phyloP scores from a whole-genome alignment of 2,797 vertebrate genomes.

The Ataeniobius toweri region DNA sequence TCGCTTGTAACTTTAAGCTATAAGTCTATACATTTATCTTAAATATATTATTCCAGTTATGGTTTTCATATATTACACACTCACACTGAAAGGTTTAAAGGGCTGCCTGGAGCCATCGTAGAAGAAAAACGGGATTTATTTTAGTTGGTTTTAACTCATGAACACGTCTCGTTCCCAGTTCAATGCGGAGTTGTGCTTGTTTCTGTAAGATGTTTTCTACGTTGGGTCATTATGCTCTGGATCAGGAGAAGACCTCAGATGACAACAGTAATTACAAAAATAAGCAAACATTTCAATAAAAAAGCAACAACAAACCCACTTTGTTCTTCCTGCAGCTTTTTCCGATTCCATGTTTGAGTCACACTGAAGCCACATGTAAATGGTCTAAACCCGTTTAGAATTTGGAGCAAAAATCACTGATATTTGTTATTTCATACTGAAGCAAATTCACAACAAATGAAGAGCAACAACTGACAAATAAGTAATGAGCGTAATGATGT shows the following conservation, averaged over 20 bases:
- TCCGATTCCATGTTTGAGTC: not conserved
- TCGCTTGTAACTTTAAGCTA: not conserved
- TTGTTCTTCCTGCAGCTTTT: not conserved
- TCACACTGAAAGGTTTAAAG: not conserved
- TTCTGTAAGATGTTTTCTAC: not conserved
- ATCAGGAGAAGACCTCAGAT: no score
- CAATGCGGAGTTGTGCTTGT: slow-evolving; percentile 1
- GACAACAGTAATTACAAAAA: no score
- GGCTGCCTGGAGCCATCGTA: no score
- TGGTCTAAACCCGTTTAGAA: slow-evolving; percentile 13
- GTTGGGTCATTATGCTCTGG: no score
- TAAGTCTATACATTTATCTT: not conserved
- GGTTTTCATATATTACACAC: no score
- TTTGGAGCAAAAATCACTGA: not conserved
- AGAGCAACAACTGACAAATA: slow-evolving; percentile 25
- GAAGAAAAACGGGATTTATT: no score
- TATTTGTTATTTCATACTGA: slow-evolving; percentile 1
- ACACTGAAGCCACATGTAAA: slow-evolving; percentile 10
- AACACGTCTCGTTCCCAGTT: not conserved
- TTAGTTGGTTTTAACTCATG: not conserved
- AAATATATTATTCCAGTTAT: not conserved
- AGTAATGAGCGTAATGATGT: slow-evolving; percentile 67
- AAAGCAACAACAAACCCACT: not conserved
- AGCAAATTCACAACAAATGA: not conserved
- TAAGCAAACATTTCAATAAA: no score